phyloP scores from a whole-genome alignment of 2,797 vertebrate species.

The Yasuhikotakia modesta region DNA sequence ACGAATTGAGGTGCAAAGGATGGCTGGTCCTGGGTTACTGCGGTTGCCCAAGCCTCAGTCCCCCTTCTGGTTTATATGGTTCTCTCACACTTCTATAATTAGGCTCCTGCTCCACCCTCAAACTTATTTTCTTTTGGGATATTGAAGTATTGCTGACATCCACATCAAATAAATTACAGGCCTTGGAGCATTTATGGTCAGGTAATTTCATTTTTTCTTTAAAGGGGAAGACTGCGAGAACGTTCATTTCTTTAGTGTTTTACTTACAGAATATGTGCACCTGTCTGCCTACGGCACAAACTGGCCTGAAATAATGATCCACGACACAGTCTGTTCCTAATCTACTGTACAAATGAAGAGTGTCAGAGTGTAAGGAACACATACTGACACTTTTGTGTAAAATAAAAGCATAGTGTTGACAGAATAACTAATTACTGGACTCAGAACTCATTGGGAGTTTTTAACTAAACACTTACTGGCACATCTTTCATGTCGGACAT shows the following conservation, averaged over 20 bases:
- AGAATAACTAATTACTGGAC: conserved; percentile 32
- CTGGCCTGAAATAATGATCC: conserved; percentile 23
- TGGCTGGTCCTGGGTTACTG: conserved; percentile 36
- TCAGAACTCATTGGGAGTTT: conserved; percentile 21
- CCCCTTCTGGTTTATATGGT: conserved; percentile 62
- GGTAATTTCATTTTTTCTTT: conserved; percentile 49
- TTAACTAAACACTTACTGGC: conserved; percentile 19
- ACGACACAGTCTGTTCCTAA: conserved; percentile 29
- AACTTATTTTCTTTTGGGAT: conserved; percentile 66
- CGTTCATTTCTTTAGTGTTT: conserved; percentile 45
- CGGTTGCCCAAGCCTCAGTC: conserved; percentile 55
- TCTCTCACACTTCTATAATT: conserved; percentile 74
- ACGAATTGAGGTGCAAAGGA: conserved; percentile 45
- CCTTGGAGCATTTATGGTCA: conserved; percentile 58
- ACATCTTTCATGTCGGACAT: conserved; percentile 1
- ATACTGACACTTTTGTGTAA: conserved; percentile 18
- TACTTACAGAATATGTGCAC: conserved; percentile 49
- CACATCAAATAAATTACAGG: conserved; percentile 70
- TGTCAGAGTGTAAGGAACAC: conserved; percentile 11
- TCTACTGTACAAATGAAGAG: conserved; percentile 47
- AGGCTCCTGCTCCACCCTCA: conserved; percentile 64
- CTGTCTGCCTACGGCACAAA: conserved; percentile 52
- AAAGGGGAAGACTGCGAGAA: not conserved
- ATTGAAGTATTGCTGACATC: conserved; percentile 72
- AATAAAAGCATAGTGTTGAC: too few relatives aligned